Percentiles rank a stretch among this genome's conserved stretches.
Evolutionary conservation across 2,888 invertebrate genomes (phyloP).

Genomic region (Cheilosia grossa): DNA sequence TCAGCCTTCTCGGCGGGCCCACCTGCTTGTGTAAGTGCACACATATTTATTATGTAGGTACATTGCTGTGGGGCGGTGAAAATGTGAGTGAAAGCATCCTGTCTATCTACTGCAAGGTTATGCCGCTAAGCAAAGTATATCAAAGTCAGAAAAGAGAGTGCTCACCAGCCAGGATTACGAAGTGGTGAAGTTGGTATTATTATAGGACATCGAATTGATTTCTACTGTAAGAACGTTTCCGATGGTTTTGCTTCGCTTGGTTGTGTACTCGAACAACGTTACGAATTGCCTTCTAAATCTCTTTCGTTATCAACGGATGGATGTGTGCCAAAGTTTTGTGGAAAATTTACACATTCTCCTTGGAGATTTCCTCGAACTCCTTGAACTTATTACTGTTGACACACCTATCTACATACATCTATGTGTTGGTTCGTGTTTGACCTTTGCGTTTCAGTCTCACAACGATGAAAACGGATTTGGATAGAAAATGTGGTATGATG

Average conservation of each 20-base stretch:
- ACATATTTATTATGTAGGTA: neutral
- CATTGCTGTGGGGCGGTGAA: neutral
- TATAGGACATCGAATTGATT: constrained; percentile 49
- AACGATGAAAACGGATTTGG: neutral
- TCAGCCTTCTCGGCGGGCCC: neutral
- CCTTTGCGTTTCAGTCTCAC: constrained; percentile 1
- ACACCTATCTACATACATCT: neutral
- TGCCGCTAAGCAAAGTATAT: constrained; percentile 10
- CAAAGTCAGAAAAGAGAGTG: neutral
- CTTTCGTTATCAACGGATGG: constrained; percentile 40
- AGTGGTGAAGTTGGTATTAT: constrained; percentile 11
- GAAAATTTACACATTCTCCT: constrained; percentile 45
- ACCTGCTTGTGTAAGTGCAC: neutral
- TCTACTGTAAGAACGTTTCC: constrained; percentile 4
- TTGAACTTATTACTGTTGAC: neutral
- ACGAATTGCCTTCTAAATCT: constrained; percentile 42
- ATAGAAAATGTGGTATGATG: constrained; percentile 21
- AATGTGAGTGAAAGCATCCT: constrained; percentile 23
- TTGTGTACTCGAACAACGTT: constrained; percentile 8
- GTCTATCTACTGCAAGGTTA: constrained; percentile 25
- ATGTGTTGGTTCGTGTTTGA: neutral
- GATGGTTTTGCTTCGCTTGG: neutral
- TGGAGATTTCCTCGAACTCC: constrained; percentile 29
- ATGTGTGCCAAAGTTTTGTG: constrained; percentile 37
- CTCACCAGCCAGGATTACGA: constrained; percentile 14